These are phyloP conservation scores for Galeopsomyia nigrocyanea DNA, from an alignment of 2,888 invertebrate species.

Conservation along the genomic window DNA sequence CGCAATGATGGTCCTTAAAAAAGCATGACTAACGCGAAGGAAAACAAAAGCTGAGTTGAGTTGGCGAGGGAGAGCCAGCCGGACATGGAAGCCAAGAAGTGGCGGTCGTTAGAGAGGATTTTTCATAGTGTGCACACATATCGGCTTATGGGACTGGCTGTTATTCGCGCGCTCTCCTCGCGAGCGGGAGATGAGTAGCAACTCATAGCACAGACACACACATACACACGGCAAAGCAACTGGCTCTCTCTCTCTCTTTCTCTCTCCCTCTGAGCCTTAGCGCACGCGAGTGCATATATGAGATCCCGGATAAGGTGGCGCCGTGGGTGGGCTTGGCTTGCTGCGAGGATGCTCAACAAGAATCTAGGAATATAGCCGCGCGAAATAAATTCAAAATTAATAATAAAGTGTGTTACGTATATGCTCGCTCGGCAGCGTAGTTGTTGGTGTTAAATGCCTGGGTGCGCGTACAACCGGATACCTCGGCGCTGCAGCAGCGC, in stretches of 20 bases:
- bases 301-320: conserved; percentile 67
- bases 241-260: conserved; percentile 15
- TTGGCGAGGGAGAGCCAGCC: conserved; percentile 55
- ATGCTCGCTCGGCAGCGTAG: no score
- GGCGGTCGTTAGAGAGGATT: conserved; percentile 50
- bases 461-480: conserved; percentile 48
- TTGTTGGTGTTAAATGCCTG: conserved; percentile 34
- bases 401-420: conserved; percentile 23
- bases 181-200: conserved; percentile 49
- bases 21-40: background rate
- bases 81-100: conserved; percentile 66
- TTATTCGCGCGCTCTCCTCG: no score
- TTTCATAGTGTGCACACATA: conserved; percentile 22
- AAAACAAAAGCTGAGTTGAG: conserved; percentile 53
- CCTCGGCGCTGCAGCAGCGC: conserved; percentile 51
- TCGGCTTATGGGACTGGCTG: no score
- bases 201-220: conserved; percentile 47
- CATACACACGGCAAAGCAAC: no score
- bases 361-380: conserved; percentile 28
- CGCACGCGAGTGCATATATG: conserved; percentile 49
- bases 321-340: conserved; percentile 64
- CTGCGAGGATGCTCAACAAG: conserved; percentile 8
- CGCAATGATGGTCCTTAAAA: no score
- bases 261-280: conserved; percentile 26
- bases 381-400: background rate